Base-by-base conservation (phyloP, 2,797 vertebrate genomes). In the Tangara arthus region DNA sequence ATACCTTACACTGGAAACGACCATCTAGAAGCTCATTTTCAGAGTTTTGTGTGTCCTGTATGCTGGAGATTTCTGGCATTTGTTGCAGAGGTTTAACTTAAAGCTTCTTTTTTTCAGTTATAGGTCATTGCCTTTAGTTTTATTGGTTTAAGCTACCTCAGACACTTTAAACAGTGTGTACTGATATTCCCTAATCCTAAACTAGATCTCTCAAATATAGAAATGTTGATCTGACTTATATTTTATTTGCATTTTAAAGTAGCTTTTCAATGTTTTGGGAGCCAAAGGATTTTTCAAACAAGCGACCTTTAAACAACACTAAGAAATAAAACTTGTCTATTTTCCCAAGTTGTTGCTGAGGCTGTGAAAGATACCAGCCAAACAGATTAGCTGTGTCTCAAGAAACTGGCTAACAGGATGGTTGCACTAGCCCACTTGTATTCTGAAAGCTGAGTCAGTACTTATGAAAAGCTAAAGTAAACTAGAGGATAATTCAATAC, bases 401-500 rank as follows among this genome's bases (percentile, higher is more conserved):
- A 41, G 27, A 88, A 69, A 70, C 41, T 83, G 71, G 26, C 65
- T 75, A 82, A 47, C 22, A 41, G 52, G 32, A 35, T 1, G 4
- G 50, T 39, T 82, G 70, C 76, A 20, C 80, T 78, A 86, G 49
- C 73, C 52, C n/a, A 41, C 84, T 94, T 49, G 11, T 79, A 66
- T 87, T 95, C 87, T 91, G 82, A 96, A 95, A 66, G 72, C 28
- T 66, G 70, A 82, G 82, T 91, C 94, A 87, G 59, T 72, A 78
- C 69, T 63, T 53, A 42, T 11, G 44, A 94, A 92, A 91, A 90
- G 28, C 82, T 96, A 79, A 83, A 93, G 82, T 93, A 93, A 96
- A 95, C 84, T 76, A 81, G 66, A 72, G 77, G 86, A 87, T 93
- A 95, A 96, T 93, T 90, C 93, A 92, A 91, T 93, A 91, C 69